A percentile compares a stretch with the other conserved stretches of the same genome.
phyloP scores from a whole-genome alignment of 2,888 invertebrate species.

The Linnaemya tessellans region DNA sequence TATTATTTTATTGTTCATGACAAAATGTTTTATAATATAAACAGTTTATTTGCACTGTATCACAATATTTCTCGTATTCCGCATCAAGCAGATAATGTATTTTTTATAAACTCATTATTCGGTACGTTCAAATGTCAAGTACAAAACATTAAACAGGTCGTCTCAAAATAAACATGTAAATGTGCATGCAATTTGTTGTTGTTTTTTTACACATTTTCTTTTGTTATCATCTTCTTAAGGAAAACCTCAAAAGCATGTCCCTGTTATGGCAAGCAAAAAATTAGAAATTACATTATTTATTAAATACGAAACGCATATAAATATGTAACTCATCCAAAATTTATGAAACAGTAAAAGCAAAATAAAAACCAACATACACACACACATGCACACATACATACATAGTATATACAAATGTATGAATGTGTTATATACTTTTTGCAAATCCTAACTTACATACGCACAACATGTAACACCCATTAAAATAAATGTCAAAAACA shows the following conservation, averaged over 20 bases:
- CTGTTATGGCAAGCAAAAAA: constrained; percentile 19
- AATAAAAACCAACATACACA: neutral
- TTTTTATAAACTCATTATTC: constrained; percentile 16
- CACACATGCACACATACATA: neutral
- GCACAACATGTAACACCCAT: constrained; percentile 60
- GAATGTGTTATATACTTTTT: no score
- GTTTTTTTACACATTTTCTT: constrained; percentile 17
- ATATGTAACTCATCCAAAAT: constrained; percentile 34
- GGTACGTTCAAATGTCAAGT: constrained; percentile 56
- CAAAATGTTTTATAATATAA: no score
- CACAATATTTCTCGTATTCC: neutral
- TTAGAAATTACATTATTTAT: constrained; percentile 55
- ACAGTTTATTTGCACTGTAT: no score
- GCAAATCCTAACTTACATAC: constrained; percentile 20
- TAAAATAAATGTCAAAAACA: constrained; percentile 73
- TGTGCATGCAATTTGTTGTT: constrained; percentile 34
- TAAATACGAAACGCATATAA: constrained; percentile 21
- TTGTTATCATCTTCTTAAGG: constrained; percentile 10
- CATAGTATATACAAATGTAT: no score
- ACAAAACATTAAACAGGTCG: constrained; percentile 53
- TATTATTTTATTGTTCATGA: no score
- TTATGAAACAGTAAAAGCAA: constrained; percentile 4
- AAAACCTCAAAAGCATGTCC: constrained; percentile 11
- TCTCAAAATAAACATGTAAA: constrained; percentile 40
- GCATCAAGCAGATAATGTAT: constrained; percentile 7